Evolutionary conservation across 2,797 vertebrate genomes (phyloP), one percentile per base, ranked within the genome.

Genomic region (Lutjanus argentimaculatus): DNA sequence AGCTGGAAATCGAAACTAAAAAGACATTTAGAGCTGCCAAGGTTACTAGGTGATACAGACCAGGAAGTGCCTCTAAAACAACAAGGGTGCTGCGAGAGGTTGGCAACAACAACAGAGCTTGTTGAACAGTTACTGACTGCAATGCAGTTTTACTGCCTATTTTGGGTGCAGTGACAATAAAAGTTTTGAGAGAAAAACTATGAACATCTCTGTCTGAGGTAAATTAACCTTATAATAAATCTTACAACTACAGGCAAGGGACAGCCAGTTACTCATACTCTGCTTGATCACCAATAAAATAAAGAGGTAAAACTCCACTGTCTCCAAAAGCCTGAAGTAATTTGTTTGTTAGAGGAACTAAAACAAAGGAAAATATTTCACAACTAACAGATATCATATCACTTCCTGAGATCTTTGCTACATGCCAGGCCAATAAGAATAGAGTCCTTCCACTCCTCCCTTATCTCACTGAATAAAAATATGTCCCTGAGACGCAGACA

Each of bases 41-140:
- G 61, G 19, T 77, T 62, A 80, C 43, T 65, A 52, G 22, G 21
- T 2, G 3, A 66, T 43, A 69, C 36, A 61, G 17, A 87, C 73
- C 30, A 87, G 85, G 80, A 88, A 92, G 65, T 51, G 40, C 17
- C 52, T 62, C n/a, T 12, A 48, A 72, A 82, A 75, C 21, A 84
- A 79, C 7, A 79, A 36, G n/a, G 53, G 11, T 45, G 21, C 19
- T 22, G 12, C 0, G 1, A 79, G 51, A 46, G 77, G 61, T 77
- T 65, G 77, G 77, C 65, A 52, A 56, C 52, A 67, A 62, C 42
- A 67, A 62, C 42, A 36, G 0, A 22, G 13, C 30, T 43, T 49
- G n/a, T 69, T 43, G 73, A 79, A 73, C 58, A 72, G 43, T 53
- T n/a, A 82, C 43, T 6, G 1, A 61, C 42, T 45, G 57, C 42